phyloP scores from a whole-genome alignment of 2,888 invertebrate species.

The Acronicta aceris region DNA sequence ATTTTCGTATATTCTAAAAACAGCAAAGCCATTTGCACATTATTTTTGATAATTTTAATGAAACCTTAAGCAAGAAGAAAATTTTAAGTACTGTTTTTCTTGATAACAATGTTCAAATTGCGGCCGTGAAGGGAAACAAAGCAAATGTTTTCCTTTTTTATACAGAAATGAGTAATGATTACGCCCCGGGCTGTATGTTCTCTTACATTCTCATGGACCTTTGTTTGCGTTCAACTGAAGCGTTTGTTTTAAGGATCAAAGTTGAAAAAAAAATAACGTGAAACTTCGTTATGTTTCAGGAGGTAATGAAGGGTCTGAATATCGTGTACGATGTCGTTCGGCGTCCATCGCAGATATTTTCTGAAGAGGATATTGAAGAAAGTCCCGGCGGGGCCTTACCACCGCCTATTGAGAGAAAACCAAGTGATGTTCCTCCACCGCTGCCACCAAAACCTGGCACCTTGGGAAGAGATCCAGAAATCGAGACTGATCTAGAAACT shows the following conservation, averaged over 20 bases:
- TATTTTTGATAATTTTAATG: background rate
- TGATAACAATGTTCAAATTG: constrained; percentile 65
- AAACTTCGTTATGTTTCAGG: constrained; percentile 83
- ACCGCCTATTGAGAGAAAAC: constrained; percentile 70
- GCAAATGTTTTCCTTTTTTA: constrained; percentile 63
- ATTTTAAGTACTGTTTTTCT: constrained; percentile 46
- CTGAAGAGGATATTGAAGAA: constrained; percentile 84
- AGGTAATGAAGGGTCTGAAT: constrained; percentile 95
- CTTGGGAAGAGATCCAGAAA: constrained; percentile 68
- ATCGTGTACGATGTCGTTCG: constrained; percentile 94
- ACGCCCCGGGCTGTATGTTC: constrained; percentile 63
- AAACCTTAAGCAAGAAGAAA: constrained; percentile 16
- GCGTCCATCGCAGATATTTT: constrained; percentile 91
- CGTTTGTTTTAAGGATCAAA: constrained; percentile 53
- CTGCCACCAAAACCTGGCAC: constrained; percentile 81
- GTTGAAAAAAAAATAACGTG: constrained; percentile 23
- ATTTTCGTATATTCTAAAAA: background rate
- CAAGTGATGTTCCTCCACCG: constrained; percentile 82
- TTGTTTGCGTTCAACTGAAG: constrained; percentile 41
- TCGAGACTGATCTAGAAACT: constrained; percentile 91
- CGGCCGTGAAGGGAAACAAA: constrained; percentile 60
- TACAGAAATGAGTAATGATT: constrained; percentile 70
- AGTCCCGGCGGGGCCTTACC: constrained; percentile 61
- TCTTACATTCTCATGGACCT: constrained; percentile 58
- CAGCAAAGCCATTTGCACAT: background rate